Evolutionary conservation across 1,140 invertebrate species (phyloP).

Genomic region (Lordiphosa stackelbergi): DNA sequence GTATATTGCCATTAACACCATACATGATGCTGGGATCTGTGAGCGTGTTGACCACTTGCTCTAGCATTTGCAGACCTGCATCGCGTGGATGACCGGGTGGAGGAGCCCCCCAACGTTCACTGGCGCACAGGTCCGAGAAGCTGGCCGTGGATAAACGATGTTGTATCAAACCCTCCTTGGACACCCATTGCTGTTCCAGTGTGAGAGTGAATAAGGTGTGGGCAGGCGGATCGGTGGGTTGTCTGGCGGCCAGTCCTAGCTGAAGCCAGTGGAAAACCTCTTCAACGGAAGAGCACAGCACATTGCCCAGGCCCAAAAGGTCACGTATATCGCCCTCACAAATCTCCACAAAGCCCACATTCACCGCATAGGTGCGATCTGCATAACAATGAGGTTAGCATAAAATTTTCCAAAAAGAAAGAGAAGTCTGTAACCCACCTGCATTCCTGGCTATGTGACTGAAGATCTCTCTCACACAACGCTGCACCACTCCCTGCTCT

Average conservation of each 20-base stretch:
- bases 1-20: slow-evolving; percentile 78
- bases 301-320: slow-evolving; percentile 79
- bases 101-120: slow-evolving; percentile 79
- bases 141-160: slow-evolving; percentile 83
- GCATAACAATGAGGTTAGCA: not conserved
- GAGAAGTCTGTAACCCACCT: slow-evolving; percentile 20
- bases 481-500: slow-evolving; percentile 86
- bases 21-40: slow-evolving; percentile 80
- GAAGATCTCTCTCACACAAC: slow-evolving; percentile 86
- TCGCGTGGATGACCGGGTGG: slow-evolving; percentile 77
- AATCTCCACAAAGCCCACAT: slow-evolving; percentile 83
- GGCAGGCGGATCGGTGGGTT: slow-evolving; percentile 10
- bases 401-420: not conserved
- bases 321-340: slow-evolving; percentile 79
- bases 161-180: slow-evolving; percentile 77
- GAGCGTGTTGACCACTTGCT: slow-evolving; percentile 81
- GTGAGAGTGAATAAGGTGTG: slow-evolving; percentile 84
- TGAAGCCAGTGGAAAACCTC: slow-evolving; percentile 80
- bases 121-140: slow-evolving; percentile 83
- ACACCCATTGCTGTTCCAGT: slow-evolving; percentile 83
- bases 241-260: slow-evolving; percentile 76
- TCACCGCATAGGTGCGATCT: slow-evolving; percentile 81
- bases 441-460: slow-evolving; percentile 80
- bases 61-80: slow-evolving; percentile 80
- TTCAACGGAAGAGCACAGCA: slow-evolving; percentile 78